Conservation (phyloP, 2,797 vertebrate species). For the Anableps anableps region DNA sequence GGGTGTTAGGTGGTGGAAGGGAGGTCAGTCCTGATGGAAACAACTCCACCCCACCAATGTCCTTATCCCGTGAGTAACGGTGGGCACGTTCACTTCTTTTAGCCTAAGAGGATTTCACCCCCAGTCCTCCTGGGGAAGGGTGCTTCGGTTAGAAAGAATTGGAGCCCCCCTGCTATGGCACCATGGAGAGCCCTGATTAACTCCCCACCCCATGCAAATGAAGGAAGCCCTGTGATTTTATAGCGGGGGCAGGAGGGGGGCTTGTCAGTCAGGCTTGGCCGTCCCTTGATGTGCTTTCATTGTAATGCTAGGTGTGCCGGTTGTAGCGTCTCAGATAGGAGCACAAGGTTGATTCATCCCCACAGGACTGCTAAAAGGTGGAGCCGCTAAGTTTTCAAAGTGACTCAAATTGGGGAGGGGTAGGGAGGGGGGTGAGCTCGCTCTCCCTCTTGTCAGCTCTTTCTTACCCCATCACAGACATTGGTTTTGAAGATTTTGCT, state of each 20-base stretch:
- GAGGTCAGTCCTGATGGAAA: constrained; percentile 70
- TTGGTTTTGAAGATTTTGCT: constrained; percentile 71
- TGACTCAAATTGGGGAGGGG: constrained; percentile 59
- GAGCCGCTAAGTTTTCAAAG: constrained; percentile 78
- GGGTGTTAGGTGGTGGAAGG: constrained; percentile 49
- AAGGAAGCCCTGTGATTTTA: constrained; percentile 51
- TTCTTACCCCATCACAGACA: constrained; percentile 72
- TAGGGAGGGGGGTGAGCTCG: constrained; percentile 26
- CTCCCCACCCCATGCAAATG: constrained; percentile 72
- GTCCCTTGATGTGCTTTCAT: constrained; percentile 76
- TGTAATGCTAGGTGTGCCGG: constrained; percentile 74
- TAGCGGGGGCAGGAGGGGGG: constrained; percentile 33
- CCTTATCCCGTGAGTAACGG: constrained; percentile 35
- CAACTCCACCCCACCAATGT: neutral
- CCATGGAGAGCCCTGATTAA: constrained; percentile 75
- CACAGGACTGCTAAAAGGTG: constrained; percentile 75
- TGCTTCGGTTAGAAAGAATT: constrained; percentile 39
- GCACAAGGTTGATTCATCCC: constrained; percentile 74
- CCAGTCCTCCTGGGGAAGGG: constrained; percentile 53
- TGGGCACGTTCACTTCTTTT: constrained; percentile 49
- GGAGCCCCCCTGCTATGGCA: constrained; percentile 49
- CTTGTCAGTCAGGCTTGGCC: constrained; percentile 80
- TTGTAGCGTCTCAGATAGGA: constrained; percentile 70
- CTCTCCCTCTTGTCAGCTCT: constrained; percentile 72
- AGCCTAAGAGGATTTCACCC: constrained; percentile 75